phyloP scores from a whole-genome alignment of 2,797 vertebrate species.

The Sebastes kiyomatsui region DNA sequence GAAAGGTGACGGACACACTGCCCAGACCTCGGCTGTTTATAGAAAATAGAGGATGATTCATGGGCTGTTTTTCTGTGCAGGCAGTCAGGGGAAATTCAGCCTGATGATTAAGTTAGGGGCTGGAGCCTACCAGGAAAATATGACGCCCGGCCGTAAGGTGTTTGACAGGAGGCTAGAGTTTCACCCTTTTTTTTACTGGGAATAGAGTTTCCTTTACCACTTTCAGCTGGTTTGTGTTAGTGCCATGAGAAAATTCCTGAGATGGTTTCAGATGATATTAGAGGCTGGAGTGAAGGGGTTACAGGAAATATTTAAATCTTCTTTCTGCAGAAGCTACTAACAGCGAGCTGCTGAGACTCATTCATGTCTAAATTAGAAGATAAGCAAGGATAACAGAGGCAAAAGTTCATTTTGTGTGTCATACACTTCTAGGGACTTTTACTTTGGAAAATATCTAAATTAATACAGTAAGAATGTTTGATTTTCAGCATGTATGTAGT shows the following conservation, averaged over 20 bases:
- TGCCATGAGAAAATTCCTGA: slow-evolving; percentile 38
- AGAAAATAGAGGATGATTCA: slow-evolving; percentile 30
- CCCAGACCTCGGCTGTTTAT: slow-evolving; percentile 17
- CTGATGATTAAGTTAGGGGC: slow-evolving; percentile 50
- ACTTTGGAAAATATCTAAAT: too few relatives aligned
- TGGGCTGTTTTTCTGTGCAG: slow-evolving; percentile 13
- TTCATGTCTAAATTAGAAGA: not conserved
- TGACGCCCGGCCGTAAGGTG: slow-evolving; percentile 27
- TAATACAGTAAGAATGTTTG: too few relatives aligned
- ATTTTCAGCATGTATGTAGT: too few relatives aligned
- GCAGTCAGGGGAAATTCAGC: slow-evolving; percentile 17
- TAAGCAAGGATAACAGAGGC: not conserved
- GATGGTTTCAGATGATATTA: slow-evolving; percentile 32
- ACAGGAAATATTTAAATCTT: slow-evolving; percentile 7
- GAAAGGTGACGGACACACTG: slow-evolving; percentile 16
- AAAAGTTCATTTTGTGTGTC: not conserved
- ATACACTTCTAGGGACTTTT: too few relatives aligned
- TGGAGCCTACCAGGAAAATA: slow-evolving; percentile 31
- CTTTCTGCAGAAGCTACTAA: slow-evolving; percentile 6
- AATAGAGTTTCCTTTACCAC: not conserved
- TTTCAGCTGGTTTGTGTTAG: slow-evolving; percentile 62
- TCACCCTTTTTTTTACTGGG: slow-evolving; percentile 20
- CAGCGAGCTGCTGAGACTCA: not conserved
- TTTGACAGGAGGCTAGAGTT: slow-evolving; percentile 42
- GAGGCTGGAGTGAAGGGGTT: slow-evolving; percentile 12